Evolutionary conservation across 2,113 vertebrate species (phyloP).

Genomic region (Pithys albifrons): DNA sequence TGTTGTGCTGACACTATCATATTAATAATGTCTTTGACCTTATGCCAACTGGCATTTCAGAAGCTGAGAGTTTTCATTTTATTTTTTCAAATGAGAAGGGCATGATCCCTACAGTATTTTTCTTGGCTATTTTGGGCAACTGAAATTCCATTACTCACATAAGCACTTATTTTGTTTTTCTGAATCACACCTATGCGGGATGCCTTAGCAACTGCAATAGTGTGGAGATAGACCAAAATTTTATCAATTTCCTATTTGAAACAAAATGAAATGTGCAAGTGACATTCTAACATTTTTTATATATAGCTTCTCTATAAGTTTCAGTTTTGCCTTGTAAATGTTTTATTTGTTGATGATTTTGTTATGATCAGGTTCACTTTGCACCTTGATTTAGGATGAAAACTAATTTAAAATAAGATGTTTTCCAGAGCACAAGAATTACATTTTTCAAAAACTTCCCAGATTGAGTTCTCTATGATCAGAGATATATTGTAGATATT

Average conservation of each 20-base stretch:
- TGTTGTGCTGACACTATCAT: background rate
- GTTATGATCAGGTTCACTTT: background rate
- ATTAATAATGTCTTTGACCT: background rate
- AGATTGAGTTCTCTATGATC: background rate
- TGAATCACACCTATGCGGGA: background rate
- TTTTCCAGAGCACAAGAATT: background rate
- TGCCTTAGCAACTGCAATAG: background rate
- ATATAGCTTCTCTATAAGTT: background rate
- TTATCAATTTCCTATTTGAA: background rate
- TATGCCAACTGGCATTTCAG: background rate
- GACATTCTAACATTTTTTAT: background rate
- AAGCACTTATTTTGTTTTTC: background rate
- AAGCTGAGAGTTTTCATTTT: background rate
- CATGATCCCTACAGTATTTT: background rate
- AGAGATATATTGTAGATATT: background rate
- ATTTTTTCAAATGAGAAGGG: background rate
- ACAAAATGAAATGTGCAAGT: background rate
- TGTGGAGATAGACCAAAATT: background rate
- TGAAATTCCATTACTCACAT: background rate
- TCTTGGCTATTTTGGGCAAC: background rate
- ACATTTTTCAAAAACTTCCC: background rate
- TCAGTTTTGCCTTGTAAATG: background rate
- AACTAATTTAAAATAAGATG: background rate
- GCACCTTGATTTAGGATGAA: background rate
- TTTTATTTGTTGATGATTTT: background rate